phyloP scores from a whole-genome alignment of 2,113 vertebrate genomes.

The Clarias macrocephalus region DNA sequence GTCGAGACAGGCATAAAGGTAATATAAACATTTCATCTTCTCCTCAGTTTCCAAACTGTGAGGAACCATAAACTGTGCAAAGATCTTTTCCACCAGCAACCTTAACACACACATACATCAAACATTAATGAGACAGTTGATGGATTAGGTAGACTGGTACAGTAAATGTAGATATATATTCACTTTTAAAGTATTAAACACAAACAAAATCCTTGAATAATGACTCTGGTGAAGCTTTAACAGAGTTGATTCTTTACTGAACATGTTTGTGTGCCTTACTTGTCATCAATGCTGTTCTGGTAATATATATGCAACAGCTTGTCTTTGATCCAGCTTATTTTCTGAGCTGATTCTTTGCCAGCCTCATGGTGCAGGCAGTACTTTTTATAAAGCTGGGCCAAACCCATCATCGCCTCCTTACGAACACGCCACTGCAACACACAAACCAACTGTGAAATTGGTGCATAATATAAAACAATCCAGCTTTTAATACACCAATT shows the following conservation, averaged over 20 bases:
- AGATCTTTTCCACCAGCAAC: constrained; percentile 97
- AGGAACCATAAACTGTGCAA: constrained; percentile 97
- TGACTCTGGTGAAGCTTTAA: not conserved
- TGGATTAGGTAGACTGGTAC: not conserved
- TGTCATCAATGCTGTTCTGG: constrained; percentile 99
- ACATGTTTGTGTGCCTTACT: constrained; percentile 69
- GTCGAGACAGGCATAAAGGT: constrained; percentile 97
- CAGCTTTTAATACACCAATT: not conserved
- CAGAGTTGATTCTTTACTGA: not conserved
- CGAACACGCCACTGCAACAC: constrained; percentile 90
- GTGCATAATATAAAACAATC: not conserved
- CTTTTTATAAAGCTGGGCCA: constrained; percentile 96
- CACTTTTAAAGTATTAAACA: not conserved
- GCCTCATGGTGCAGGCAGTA: constrained; percentile 98
- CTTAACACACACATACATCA: constrained; percentile 64
- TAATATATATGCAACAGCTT: constrained; percentile 99
- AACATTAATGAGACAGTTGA: not conserved
- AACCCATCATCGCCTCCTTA: constrained; percentile 99
- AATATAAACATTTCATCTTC: constrained; percentile 99
- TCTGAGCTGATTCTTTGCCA: constrained; percentile 92
- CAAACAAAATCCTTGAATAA: not conserved
- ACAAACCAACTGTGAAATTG: not conserved
- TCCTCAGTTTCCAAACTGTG: constrained; percentile 98
- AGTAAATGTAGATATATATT: not conserved
- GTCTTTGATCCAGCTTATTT: constrained; percentile 99